A percentile compares a stretch with the other conserved stretches of the same genome.
Conservation (phyloP, 2,888 invertebrate species). For the Kryphioiulus occultus region DNA sequence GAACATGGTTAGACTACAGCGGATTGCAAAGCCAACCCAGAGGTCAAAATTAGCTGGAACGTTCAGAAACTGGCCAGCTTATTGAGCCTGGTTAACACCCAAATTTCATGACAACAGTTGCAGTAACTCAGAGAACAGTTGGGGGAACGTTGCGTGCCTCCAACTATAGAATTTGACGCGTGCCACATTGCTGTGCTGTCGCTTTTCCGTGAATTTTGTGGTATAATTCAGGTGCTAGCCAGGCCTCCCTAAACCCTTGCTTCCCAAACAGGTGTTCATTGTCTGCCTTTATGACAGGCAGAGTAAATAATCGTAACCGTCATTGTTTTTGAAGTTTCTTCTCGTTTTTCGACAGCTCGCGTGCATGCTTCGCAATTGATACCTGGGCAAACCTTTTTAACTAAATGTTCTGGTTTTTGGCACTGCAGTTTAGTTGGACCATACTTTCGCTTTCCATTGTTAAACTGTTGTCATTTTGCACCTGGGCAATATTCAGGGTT, state of each 20-base stretch:
- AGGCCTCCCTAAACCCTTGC: background rate
- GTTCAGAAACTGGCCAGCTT: too few species aligned
- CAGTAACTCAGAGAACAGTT: background rate
- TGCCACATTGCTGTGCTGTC: background rate
- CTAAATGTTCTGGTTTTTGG: background rate
- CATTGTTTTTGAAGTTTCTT: slow-evolving; percentile 7
- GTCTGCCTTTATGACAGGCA: background rate
- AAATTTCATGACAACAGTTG: background rate
- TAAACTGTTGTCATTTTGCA: background rate
- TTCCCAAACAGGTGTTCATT: background rate
- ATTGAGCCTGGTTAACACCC: too few species aligned
- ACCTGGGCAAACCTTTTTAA: background rate
- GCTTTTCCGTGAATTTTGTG: background rate
- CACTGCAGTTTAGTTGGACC: background rate
- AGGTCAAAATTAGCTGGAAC: too few species aligned
- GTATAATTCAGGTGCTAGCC: background rate
- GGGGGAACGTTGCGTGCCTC: background rate
- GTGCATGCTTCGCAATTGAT: slow-evolving; percentile 11
- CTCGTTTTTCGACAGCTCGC: slow-evolving; percentile 18
- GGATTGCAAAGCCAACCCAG: too few species aligned
- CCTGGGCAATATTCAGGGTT: too few species aligned
- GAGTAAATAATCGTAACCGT: background rate
- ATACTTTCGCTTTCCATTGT: background rate
- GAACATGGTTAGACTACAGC: too few species aligned
- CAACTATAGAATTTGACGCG: background rate